Conservation (phyloP, 2,888 invertebrate genomes). For the Melitaea athalia region DNA sequence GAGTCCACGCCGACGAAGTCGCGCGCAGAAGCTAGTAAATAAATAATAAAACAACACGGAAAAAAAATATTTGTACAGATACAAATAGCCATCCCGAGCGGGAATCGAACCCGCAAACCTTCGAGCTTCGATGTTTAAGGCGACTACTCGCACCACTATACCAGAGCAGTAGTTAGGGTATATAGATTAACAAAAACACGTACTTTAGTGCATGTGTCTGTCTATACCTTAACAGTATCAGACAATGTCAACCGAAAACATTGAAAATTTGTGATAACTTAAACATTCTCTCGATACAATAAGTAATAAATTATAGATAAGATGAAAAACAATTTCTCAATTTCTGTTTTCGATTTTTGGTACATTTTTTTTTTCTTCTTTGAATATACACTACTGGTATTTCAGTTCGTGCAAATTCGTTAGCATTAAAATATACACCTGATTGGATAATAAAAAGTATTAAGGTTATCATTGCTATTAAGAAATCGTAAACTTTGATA, state of each 20-base stretch:
- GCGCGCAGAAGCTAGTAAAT: too few relatives aligned
- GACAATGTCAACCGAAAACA: slow-evolving; percentile 20
- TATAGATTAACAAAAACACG: slow-evolving; percentile 34
- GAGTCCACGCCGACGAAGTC: too few relatives aligned
- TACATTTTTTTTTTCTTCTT: too few relatives aligned
- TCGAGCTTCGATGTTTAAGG: too few relatives aligned
- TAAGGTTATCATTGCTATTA: slow-evolving; percentile 38
- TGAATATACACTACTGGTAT: not conserved
- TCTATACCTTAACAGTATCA: slow-evolving; percentile 24
- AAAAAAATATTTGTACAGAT: too few relatives aligned
- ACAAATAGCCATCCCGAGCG: too few relatives aligned
- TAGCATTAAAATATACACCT: slow-evolving; percentile 31
- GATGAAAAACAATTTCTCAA: not conserved
- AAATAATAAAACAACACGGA: too few relatives aligned
- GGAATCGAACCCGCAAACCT: too few relatives aligned
- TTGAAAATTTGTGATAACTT: not conserved
- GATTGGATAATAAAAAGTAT: slow-evolving; percentile 35
- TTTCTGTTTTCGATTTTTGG: not conserved
- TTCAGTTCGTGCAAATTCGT: slow-evolving; percentile 3
- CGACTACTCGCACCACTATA: too few relatives aligned
- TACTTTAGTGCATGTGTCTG: slow-evolving; percentile 2
- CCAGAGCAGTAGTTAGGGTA: not conserved
- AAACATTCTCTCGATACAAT: not conserved
- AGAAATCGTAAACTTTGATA: slow-evolving; percentile 36
- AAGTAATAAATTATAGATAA: not conserved